Evolutionary conservation across 2,797 vertebrate genomes (phyloP), one percentile per base, ranked within the genome.

Genomic region (Pachyuromys duprasi): DNA sequence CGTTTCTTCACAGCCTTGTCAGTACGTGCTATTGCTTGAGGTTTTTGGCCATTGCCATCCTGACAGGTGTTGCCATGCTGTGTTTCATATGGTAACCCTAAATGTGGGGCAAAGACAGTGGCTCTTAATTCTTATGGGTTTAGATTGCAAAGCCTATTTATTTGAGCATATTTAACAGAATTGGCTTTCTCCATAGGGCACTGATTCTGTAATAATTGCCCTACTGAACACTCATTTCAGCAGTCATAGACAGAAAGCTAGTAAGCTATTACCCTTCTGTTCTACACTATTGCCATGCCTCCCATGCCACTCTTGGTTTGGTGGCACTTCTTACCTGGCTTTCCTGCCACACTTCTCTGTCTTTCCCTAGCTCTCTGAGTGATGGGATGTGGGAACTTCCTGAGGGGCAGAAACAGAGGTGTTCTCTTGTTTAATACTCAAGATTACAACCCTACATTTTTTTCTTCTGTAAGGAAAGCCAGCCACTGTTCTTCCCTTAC

Each of bases 381-480:
- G 28, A 49, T 33, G 36, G 36, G 42, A 42, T 89, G 63, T 31
- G 49, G 24, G 22, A n/a, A 22, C 18, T 76, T 36, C 70, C n/a
- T 72, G 36, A 31, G n/a, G 55, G 62, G 36, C 62, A 70, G 62
- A 81, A 74, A 15, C 36, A 39, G 36, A 83, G 39, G 4, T 75
- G 3, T 80, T 57, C 5, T 78, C 53, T 62, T 89, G 36, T 20
- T 63, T 86, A 39, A 67, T 49, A 76, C 1, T 72, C 9, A 18
- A 63, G 42, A 31, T 80, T 18, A 26, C 33, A 69, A 3, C 42
- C n/a, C 72, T 90, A 7, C 17, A 18, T 81, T 45, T 39, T 72
- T 81, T 88, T 92, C 82, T 96, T 92, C 62, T 36, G 3, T 92
- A 69, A 88, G 78, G 69, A 57, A 83, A 95, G 33, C 72, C 36